A percentile compares a stretch with the other conserved stretches of the same genome.
These are phyloP conservation scores for Archegozetes longisetosus DNA, from an alignment of 1,140 invertebrate genomes.

Conservation along the genomic window DNA sequence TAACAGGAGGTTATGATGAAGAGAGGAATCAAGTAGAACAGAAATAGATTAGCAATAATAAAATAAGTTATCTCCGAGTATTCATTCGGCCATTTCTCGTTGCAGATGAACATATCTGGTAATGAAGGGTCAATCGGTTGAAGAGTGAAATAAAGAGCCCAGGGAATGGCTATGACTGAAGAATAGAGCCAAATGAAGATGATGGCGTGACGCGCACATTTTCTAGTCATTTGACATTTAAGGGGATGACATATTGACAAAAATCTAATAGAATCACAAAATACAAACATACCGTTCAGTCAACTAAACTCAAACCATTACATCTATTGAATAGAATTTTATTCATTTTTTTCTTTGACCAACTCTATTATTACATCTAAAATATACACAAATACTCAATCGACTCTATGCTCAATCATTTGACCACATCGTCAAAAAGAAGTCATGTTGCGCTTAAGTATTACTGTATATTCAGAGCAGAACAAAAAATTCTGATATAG, in stretches of 20 bases:
- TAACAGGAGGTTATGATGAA: conserved; percentile 80
- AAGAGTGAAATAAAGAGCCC: conserved; percentile 74
- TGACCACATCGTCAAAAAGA: no score
- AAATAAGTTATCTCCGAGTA: conserved; percentile 66
- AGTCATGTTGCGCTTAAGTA: no score
- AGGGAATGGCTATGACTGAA: conserved; percentile 62
- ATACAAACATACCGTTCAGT: conserved; percentile 20
- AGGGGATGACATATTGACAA: conserved; percentile 86
- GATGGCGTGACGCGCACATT: conserved; percentile 65
- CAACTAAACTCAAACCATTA: not conserved
- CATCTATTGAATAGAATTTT: no score
- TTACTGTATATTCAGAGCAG: no score
- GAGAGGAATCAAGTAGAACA: conserved; percentile 84
- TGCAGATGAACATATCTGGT: conserved; percentile 41
- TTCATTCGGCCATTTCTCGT: conserved; percentile 66
- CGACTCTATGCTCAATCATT: no score
- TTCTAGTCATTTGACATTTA: conserved; percentile 73
- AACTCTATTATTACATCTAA: no score
- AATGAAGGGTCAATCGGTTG: conserved; percentile 34
- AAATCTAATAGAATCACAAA: conserved; percentile 43
- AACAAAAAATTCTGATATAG: no score
- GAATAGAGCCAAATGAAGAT: conserved; percentile 79
- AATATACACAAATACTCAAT: no score
- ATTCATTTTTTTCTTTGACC: no score
- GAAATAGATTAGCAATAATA: conserved; percentile 66